These are phyloP conservation scores for Invenusta paracnida DNA, from an alignment of 2,888 invertebrate species.

Conservation along the genomic window DNA sequence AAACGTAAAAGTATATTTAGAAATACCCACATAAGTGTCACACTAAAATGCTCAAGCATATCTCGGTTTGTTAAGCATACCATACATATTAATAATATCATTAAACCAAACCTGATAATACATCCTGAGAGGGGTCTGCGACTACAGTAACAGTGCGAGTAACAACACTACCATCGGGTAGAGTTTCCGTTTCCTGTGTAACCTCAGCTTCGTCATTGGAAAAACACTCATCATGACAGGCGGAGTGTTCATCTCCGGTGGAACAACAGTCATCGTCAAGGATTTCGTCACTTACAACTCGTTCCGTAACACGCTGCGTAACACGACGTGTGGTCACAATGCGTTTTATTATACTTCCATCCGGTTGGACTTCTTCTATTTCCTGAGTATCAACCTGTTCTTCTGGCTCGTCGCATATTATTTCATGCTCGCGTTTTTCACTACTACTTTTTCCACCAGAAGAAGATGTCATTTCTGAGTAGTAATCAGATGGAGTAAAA, in stretches of 20 bases:
- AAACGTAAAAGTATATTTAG: too few species aligned
- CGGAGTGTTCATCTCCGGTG: not conserved
- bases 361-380: constrained; percentile 2
- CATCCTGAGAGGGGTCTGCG: not conserved
- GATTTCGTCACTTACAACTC: not conserved
- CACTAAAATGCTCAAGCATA: too few species aligned
- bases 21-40: too few species aligned
- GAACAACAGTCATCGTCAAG: constrained; percentile 1
- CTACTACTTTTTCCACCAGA: not conserved
- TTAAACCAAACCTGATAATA: not conserved
- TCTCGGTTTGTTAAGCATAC: too few species aligned
- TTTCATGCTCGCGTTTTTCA: not conserved
- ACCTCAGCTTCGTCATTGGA: not conserved
- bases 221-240: constrained; percentile 4
- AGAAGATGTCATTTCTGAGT: constrained; percentile 8
- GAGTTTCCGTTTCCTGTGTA: not conserved
- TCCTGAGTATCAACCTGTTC: not conserved
- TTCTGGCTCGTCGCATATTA: not conserved
- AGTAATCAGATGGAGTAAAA: not conserved
- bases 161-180: constrained; percentile 3
- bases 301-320: not conserved
- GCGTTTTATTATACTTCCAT: constrained; percentile 1
- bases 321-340: constrained; percentile 4
- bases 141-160: not conserved
- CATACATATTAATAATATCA: too few species aligned